Percentiles rank a stretch among this genome's conserved stretches.
Evolutionary conservation across 2,888 invertebrate species (phyloP).

Genomic region (Caenorhabditis parvicauda): DNA sequence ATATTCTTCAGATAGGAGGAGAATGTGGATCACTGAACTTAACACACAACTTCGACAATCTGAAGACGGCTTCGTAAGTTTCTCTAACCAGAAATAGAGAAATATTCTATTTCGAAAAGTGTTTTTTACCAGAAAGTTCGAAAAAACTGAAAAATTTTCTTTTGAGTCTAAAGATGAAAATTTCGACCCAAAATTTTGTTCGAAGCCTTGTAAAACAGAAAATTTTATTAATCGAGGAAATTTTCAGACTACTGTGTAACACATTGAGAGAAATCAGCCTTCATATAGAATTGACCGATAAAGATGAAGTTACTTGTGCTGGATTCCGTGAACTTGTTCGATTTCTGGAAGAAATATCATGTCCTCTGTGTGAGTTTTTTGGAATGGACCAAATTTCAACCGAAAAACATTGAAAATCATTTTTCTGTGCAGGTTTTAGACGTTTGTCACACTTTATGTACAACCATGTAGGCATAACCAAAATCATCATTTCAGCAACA

Average conservation of each 20-base stretch:
- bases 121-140: too few relatives aligned
- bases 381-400: neutral
- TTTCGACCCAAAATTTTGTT: neutral
- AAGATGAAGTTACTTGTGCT: conserved; percentile 35
- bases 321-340: conserved; percentile 32
- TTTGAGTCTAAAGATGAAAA: neutral
- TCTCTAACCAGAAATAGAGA: neutral
- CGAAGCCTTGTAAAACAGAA: neutral
- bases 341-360: conserved; percentile 30
- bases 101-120: neutral
- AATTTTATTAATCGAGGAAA: neutral
- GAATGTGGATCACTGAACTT: conserved; percentile 28
- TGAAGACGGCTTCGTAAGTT: conserved; percentile 20
- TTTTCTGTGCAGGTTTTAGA: neutral
- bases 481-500: conserved; percentile 17
- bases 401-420: neutral
- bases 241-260: conserved; percentile 21
- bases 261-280: conserved; percentile 28
- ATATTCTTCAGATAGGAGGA: conserved; percentile 16
- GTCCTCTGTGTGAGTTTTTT: conserved; percentile 13
- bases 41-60: conserved; percentile 29
- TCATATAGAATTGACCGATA: conserved; percentile 22
- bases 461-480: neutral
- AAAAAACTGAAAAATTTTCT: too few relatives aligned
- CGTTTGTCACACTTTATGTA: neutral